phyloP scores from a whole-genome alignment of 1,140 invertebrate genomes.

The Sminthurinus signatus region DNA sequence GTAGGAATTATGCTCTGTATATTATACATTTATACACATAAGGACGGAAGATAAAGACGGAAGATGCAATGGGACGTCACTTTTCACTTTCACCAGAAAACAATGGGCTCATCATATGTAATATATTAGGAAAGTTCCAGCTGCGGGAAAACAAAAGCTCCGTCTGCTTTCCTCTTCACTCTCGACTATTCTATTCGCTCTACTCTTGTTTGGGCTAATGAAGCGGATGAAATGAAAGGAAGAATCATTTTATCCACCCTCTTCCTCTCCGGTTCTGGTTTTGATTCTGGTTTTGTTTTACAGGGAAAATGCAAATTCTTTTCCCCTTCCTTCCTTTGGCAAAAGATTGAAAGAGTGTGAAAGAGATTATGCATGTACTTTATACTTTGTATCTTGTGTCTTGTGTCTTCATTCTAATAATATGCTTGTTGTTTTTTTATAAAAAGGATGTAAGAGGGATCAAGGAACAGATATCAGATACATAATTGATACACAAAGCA shows the following conservation, averaged over 20 bases:
- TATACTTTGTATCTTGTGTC: too few relatives aligned
- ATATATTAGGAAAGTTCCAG: not conserved
- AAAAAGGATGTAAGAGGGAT: too few relatives aligned
- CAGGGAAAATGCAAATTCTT: slow-evolving; percentile 4
- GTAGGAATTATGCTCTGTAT: not conserved
- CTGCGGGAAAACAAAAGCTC: not conserved
- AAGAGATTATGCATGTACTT: not conserved
- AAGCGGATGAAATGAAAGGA: slow-evolving; percentile 19
- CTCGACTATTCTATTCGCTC: not conserved
- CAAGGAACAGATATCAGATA: too few relatives aligned
- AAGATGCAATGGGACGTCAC: not conserved
- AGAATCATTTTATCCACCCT: slow-evolving; percentile 10
- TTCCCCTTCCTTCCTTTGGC: not conserved
- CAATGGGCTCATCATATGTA: not conserved
- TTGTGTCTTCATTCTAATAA: too few relatives aligned
- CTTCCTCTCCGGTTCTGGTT: too few relatives aligned
- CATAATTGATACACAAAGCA: too few relatives aligned
- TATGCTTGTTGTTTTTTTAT: too few relatives aligned
- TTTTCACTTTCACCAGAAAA: not conserved
- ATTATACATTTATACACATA: not conserved
- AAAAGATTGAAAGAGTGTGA: not conserved
- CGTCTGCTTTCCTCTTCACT: not conserved
- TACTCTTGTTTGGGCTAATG: slow-evolving; percentile 21
- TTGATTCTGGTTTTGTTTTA: slow-evolving; percentile 4
- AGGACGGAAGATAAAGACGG: too few relatives aligned